Conservation (phyloP, 2,888 invertebrate species). For the Argynnis bischoffii region DNA sequence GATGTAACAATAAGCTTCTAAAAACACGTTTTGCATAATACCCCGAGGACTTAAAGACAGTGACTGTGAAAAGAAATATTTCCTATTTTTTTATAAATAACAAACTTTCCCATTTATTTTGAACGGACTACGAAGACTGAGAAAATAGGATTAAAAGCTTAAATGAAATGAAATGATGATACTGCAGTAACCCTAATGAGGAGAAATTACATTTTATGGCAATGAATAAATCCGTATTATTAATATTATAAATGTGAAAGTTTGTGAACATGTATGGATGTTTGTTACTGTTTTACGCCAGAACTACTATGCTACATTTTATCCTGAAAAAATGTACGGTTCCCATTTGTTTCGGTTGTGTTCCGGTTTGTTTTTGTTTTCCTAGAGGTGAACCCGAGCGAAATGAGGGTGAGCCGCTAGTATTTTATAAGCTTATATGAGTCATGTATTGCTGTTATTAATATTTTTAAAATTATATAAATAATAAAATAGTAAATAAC, state of each 20-base stretch:
- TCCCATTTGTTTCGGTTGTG: too few relatives aligned
- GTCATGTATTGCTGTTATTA: background rate
- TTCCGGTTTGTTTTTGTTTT: too few relatives aligned
- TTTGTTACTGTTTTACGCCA: too few relatives aligned
- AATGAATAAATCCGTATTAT: background rate
- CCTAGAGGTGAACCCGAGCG: too few relatives aligned
- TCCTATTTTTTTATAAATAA: slow-evolving; percentile 14
- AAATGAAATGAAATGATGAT: slow-evolving; percentile 30
- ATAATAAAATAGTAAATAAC: too few relatives aligned
- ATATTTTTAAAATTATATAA: background rate
- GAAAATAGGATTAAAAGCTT: slow-evolving; percentile 27
- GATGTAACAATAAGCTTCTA: slow-evolving; percentile 12
- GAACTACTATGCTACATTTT: too few relatives aligned
- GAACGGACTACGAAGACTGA: slow-evolving; percentile 17
- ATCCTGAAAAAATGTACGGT: too few relatives aligned
- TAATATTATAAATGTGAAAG: too few relatives aligned
- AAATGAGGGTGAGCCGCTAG: too few relatives aligned
- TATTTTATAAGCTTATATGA: slow-evolving; percentile 12
- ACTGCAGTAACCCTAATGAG: slow-evolving; percentile 27
- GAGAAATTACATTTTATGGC: slow-evolving; percentile 19
- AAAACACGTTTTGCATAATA: slow-evolving; percentile 23
- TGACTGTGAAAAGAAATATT: slow-evolving; percentile 7
- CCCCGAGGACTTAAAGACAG: slow-evolving; percentile 12
- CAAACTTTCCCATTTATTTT: slow-evolving; percentile 20
- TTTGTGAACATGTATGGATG: too few relatives aligned